Evolutionary conservation across 2,888 invertebrate genomes (phyloP).

Genomic region (Cataglyphis livida): DNA sequence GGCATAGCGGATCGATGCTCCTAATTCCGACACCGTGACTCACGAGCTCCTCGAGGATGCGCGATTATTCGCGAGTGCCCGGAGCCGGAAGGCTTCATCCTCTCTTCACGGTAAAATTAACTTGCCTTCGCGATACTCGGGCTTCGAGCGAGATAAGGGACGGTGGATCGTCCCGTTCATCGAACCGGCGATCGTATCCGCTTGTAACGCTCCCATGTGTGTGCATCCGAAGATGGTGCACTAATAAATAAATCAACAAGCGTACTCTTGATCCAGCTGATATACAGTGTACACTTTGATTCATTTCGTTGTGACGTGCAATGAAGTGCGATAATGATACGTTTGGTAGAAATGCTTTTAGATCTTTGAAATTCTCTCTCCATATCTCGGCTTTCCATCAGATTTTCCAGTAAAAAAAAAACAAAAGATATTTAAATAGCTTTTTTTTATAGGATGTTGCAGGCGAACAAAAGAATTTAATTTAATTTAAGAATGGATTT

Average conservation of each 20-base stretch:
- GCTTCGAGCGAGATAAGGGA: slow-evolving; percentile 42
- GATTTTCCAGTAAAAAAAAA: neutral
- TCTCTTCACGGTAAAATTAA: slow-evolving; percentile 49
- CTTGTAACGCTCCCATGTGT: neutral
- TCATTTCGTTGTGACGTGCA: slow-evolving; percentile 5
- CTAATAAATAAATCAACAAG: slow-evolving; percentile 40
- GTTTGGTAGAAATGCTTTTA: slow-evolving; percentile 54
- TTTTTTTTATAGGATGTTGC: neutral
- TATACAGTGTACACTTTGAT: neutral
- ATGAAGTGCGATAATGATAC: slow-evolving; percentile 27
- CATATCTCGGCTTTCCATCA: neutral
- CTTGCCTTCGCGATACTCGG: slow-evolving; percentile 52
- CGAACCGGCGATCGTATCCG: slow-evolving; percentile 41
- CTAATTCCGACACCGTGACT: slow-evolving; percentile 54
- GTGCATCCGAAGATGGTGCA: neutral
- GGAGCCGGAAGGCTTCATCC: slow-evolving; percentile 50
- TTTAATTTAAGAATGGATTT: neutral
- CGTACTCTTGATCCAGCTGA: slow-evolving; percentile 6
- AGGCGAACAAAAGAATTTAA: neutral
- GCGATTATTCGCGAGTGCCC: slow-evolving; percentile 51
- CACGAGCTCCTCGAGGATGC: slow-evolving; percentile 44
- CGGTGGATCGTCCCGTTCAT: slow-evolving; percentile 30
- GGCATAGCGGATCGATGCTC: neutral
- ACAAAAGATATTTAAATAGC: neutral
- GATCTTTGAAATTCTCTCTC: slow-evolving; percentile 60